These are phyloP conservation scores for Pagetopsis macropterus DNA, from an alignment of 2,797 vertebrate species.

Conservation along the genomic window DNA sequence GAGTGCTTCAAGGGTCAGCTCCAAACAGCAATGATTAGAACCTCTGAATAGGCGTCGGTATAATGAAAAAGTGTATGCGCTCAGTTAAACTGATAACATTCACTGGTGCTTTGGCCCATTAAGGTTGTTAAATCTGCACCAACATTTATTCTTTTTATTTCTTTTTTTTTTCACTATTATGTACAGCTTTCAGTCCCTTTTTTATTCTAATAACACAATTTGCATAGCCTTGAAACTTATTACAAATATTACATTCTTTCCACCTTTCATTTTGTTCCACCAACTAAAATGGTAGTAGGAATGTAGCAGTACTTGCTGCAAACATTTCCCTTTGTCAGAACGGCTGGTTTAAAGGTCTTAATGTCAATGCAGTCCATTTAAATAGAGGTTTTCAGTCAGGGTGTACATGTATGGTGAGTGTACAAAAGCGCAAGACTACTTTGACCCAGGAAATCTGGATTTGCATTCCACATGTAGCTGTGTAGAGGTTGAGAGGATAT, in stretches of 20 bases:
- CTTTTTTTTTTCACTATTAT: slow-evolving; percentile 1
- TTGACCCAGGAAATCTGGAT: neutral
- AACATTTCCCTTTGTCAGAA: slow-evolving; percentile 3
- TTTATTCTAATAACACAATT: slow-evolving; percentile 20
- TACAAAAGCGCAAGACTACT: neutral
- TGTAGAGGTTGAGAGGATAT: neutral
- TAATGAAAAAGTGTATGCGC: slow-evolving; percentile 7
- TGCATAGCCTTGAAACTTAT: slow-evolving; percentile 19
- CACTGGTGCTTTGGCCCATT: slow-evolving; percentile 4
- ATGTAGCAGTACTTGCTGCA: neutral
- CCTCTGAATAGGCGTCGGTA: neutral
- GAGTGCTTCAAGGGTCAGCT: slow-evolving; percentile 8
- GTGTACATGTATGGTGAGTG: neutral
- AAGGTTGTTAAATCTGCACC: slow-evolving; percentile 20
- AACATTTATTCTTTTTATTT: neutral
- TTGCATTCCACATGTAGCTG: neutral
- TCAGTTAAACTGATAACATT: slow-evolving; percentile 18
- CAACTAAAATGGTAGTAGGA: slow-evolving; percentile 20
- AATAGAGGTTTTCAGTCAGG: neutral
- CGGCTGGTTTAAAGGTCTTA: no score
- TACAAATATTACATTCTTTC: slow-evolving; percentile 30
- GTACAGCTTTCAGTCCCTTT: slow-evolving; percentile 1
- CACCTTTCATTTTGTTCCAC: slow-evolving; percentile 30
- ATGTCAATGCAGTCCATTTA: neutral
- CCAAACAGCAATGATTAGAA: slow-evolving; percentile 11